These are phyloP conservation scores for Bombus cullumanus DNA, from an alignment of 1,140 invertebrate genomes.

Conservation along the genomic window DNA sequence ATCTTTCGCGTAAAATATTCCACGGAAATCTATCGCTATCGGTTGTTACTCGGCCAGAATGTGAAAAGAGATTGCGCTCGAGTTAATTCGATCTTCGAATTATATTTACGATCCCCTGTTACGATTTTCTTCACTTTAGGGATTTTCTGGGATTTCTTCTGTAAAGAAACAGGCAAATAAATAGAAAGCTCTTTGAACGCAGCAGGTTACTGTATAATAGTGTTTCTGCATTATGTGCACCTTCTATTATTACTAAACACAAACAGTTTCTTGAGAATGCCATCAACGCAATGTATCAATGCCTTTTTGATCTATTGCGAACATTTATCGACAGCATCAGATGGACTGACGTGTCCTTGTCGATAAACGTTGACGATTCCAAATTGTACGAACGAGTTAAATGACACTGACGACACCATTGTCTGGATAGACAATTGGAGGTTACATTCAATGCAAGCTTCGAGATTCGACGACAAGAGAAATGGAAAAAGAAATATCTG, in stretches of 20 bases:
- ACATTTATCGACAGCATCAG: background rate
- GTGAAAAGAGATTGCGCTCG: background rate
- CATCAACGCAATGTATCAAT: background rate
- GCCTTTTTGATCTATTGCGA: background rate
- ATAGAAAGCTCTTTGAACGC: background rate
- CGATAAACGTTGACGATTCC: background rate
- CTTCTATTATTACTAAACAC: background rate
- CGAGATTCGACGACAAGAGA: no score
- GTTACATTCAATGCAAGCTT: background rate
- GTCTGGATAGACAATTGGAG: background rate
- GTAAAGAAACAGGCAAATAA: background rate
- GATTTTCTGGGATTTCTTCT: background rate
- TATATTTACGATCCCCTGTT: background rate
- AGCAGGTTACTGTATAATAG: background rate
- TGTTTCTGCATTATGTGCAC: background rate
- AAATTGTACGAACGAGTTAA: background rate
- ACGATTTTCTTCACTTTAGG: background rate
- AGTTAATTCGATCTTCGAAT: background rate
- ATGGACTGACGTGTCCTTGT: background rate
- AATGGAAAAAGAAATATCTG: no score
- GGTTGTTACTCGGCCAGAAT: background rate
- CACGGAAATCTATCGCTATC: background rate
- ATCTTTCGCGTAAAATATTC: conserved; percentile 21
- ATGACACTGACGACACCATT: background rate
- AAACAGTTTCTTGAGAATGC: background rate